These are phyloP conservation scores for Megalops cyprinoides DNA, from an alignment of 2,797 vertebrate genomes.

Conservation along the genomic window DNA sequence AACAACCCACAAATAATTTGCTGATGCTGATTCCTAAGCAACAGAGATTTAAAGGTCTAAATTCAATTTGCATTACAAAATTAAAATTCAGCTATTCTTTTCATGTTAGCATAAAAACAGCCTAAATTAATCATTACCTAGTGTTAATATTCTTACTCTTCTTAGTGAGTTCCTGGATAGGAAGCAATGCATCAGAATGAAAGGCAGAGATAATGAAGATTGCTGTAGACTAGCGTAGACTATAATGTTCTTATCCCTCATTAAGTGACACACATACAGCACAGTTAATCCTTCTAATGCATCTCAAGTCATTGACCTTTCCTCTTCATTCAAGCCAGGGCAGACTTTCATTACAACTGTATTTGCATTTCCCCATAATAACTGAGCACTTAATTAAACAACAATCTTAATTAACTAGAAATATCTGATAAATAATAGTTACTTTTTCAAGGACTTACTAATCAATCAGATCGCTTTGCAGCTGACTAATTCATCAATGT, in stretches of 20 bases:
- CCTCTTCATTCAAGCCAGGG: too few species aligned
- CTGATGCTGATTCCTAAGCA: too few species aligned
- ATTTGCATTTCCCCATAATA: too few species aligned
- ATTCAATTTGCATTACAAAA: not conserved
- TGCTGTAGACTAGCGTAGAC: not conserved
- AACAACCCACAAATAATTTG: not conserved
- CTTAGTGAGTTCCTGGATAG: not conserved
- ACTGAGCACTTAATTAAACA: too few species aligned
- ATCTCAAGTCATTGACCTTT: not conserved
- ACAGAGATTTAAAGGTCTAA: not conserved
- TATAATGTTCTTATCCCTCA: not conserved
- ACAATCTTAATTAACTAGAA: too few species aligned
- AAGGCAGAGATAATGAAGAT: not conserved
- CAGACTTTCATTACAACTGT: too few species aligned
- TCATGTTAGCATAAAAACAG: too few species aligned
- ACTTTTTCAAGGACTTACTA: too few species aligned
- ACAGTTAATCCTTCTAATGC: not conserved
- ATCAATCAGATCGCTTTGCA: too few species aligned
- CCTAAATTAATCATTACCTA: not conserved
- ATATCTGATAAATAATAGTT: too few species aligned
- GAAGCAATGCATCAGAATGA: not conserved
- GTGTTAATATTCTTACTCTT: not conserved
- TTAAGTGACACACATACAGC: not conserved
- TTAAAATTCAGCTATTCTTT: conserved; percentile 4
- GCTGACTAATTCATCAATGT: too few species aligned